phyloP scores from a whole-genome alignment of 2,113 vertebrate species.

The Erythrocercus mccallii region DNA sequence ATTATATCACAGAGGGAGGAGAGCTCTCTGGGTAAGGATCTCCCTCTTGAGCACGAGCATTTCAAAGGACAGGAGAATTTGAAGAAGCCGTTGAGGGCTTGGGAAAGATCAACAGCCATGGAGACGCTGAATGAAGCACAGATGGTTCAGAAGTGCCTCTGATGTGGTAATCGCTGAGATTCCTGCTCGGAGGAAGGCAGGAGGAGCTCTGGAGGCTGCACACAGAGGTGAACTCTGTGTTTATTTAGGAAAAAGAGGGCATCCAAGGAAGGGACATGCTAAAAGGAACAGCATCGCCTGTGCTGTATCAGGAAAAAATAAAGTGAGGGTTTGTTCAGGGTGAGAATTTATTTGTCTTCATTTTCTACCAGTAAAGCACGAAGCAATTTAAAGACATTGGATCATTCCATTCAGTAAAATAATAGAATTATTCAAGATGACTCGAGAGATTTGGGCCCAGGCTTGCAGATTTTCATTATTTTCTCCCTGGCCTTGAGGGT shows the following conservation, averaged over 20 bases:
- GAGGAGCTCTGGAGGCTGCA: neutral
- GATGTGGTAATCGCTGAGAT: neutral
- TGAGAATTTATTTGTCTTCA: neutral
- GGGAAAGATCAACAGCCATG: neutral
- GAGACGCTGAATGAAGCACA: neutral
- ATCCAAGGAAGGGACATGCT: neutral
- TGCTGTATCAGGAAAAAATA: neutral
- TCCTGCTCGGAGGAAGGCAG: neutral
- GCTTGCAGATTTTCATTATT: conserved; percentile 15
- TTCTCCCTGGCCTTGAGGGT: neutral
- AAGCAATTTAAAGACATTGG: neutral
- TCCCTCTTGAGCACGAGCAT: neutral
- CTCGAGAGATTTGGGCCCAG: neutral
- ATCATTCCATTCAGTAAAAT: neutral
- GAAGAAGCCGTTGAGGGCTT: neutral
- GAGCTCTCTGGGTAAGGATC: neutral
- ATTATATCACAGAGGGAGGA: neutral
- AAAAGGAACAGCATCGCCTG: neutral
- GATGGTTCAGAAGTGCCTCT: neutral
- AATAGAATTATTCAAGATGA: neutral
- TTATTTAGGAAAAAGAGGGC: neutral
- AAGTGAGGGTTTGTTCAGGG: neutral
- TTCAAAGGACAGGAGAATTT: conserved; percentile 1
- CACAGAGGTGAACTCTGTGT: neutral
- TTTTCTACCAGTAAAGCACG: neutral